Evolutionary conservation across 2,888 invertebrate genomes (phyloP), one percentile per base, ranked within the genome.

Genomic region (Cyrtodaria siliqua): DNA sequence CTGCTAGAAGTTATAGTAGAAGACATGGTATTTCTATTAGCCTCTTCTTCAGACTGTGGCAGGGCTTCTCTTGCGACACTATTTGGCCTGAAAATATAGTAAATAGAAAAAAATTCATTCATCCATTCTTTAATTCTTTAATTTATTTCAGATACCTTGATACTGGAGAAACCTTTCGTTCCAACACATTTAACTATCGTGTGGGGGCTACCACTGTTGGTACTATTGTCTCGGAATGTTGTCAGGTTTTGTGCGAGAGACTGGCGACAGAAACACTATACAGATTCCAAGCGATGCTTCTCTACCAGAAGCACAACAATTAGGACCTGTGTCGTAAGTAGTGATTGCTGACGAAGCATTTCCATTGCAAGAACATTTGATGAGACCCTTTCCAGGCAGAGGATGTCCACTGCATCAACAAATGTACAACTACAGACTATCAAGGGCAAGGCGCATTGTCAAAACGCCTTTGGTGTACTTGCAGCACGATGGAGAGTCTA

Each of bases 201-300:
- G 27, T 56, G 12, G 33, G 56, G 26, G 12, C 27, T 16, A 27
- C 56, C 27, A 56, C 56, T 29, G 33, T 49, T 18, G 18, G 14
- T 49, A 12, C 14, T 49, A 49, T 49, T 49, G 49, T 49, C 33
- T 9, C 27, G 33, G 56, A 56, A 33, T 14, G 27, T 27, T 26
- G 27, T 20, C 27, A 14, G 23, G 18, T 20, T 29, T 20, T 56
- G 27, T 56, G 27, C 33, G 56, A 56, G 12, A 56, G n/a, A 18
- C 33, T 56, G 27, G 27, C 40, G 14, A 40, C 16, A 40, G 9
- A 40, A 40, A 40, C 16, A 14, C 40, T 12, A 8, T 40, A 14
- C 16, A 14, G 8, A 12, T 40, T 8, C 40, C 16, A 8, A 40
- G 40, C 16, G 40, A 8, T 8, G 8, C 40, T 12, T 14, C 8